Evolutionary conservation across 2,888 invertebrate species (phyloP).

Genomic region (Neria commutata): DNA sequence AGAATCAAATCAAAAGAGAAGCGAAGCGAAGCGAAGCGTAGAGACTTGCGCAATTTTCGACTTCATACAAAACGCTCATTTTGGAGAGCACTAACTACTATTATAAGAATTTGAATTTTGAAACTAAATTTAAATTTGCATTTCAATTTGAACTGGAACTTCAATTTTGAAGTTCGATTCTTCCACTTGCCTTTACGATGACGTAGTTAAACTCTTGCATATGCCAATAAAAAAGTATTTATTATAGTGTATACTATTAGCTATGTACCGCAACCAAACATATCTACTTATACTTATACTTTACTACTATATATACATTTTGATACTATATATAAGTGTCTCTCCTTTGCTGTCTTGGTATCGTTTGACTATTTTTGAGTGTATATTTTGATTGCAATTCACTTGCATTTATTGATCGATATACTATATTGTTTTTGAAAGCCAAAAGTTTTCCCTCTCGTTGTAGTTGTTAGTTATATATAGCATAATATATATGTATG

Average conservation of each 20-base stretch:
- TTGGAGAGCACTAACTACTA: no score
- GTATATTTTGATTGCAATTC: not conserved
- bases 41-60: no score
- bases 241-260: not conserved
- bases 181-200: not conserved
- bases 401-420: not conserved
- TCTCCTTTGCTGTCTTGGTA: not conserved
- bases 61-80: no score
- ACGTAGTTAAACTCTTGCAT: not conserved
- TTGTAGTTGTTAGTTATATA: slow-evolving; percentile 3
- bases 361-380: slow-evolving; percentile 1
- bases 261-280: slow-evolving; percentile 3
- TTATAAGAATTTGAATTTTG: no score
- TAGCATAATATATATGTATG: not conserved
- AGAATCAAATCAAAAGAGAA: not conserved
- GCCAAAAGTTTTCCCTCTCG: not conserved
- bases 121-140: no score
- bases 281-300: slow-evolving; percentile 1
- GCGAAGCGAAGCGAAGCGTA: no score
- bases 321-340: slow-evolving; percentile 1
- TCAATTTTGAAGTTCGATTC: not conserved
- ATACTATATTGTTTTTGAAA: not conserved
- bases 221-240: not conserved
- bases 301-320: not conserved
- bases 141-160: not conserved